Percentiles rank a stretch among this genome's conserved stretches.
Conservation (phyloP, 2,888 invertebrate genomes). For the Zygothrica quintamaculata region DNA sequence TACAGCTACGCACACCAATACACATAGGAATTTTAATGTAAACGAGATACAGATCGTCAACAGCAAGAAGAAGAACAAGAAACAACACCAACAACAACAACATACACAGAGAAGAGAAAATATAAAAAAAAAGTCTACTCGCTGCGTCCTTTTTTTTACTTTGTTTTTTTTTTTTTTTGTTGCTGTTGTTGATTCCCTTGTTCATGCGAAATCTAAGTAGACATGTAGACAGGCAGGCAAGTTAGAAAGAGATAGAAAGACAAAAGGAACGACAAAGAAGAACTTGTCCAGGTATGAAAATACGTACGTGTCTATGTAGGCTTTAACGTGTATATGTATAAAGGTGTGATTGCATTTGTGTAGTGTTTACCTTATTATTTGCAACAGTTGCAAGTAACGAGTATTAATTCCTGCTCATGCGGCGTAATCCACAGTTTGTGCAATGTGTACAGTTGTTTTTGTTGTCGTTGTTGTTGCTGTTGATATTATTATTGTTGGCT, state of each 20-base stretch:
- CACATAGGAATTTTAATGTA: constrained; percentile 9
- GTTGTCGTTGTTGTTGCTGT: constrained; percentile 20
- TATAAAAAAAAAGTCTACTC: constrained; percentile 15
- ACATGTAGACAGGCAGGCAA: constrained; percentile 14
- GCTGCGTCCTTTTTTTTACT: not conserved
- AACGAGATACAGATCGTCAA: constrained; percentile 3
- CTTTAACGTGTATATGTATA: not conserved
- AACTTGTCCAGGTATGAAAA: constrained; percentile 10
- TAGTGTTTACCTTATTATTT: constrained; percentile 44
- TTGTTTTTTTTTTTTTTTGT: constrained; percentile 1
- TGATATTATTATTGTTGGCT: constrained; percentile 9
- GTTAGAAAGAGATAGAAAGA: not conserved
- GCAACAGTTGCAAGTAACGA: constrained; percentile 34
- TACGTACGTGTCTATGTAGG: not conserved
- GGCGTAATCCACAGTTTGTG: constrained; percentile 53
- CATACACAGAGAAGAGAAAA: no score
- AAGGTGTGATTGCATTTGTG: constrained; percentile 5
- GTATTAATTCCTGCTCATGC: constrained; percentile 45
- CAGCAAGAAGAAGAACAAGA: constrained; percentile 14
- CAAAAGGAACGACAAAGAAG: constrained; percentile 22
- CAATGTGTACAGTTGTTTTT: constrained; percentile 32
- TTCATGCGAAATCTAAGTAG: constrained; percentile 23
- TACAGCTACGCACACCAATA: constrained; percentile 31
- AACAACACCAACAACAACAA: no score
- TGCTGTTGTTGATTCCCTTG: constrained; percentile 18